Base-by-base conservation (phyloP, 53 echinoderm and acorn worm species). In the Stichopus horrens region DNA sequence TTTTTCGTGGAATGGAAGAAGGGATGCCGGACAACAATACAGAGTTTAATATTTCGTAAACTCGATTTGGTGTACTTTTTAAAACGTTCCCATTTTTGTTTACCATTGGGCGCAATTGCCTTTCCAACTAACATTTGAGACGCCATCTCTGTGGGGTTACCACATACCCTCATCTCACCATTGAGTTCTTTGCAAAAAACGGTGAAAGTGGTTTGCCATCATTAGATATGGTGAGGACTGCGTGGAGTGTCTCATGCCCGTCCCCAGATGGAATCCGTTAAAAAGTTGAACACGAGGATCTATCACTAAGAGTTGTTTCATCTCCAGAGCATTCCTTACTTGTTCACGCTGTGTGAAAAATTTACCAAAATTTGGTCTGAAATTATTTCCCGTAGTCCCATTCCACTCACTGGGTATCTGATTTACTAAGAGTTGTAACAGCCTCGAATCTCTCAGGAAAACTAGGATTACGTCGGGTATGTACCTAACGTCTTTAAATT, bases 1-100 rank as follows among this genome's bases (percentile, higher is more conserved):
- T 81, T 81, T 81, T 9, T 55, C 10, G 82, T 81, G 82, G 58
- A 81, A 81, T 4, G 82, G 82, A 57, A 81, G 82, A 11, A 81
- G 58, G 57, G 82, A 81, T 54, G 8, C 21, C 14, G 82, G 82
- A 81, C 82, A 81, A 21, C 56, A 55, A 81, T 81, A 54, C 82
- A 81, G 7, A 55, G n/a, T n/a, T 56, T 5, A 54, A 81, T 18
- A 5, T 81, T n/a, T 57, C 82, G 51, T 22, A 21, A 21, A 67
- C n/a, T 68, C 6, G 58, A 9, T 58, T 58, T 9, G 58, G 58
- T 58, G n/a, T n/a, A n/a, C 11, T 75, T 23, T 14, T 8, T 20
- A 20, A 14, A 20, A 58, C 9, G 53, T 57, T 20, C 37, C 83
- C 83, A 83, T 11, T 9, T 37, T 7, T 18, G 20, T 5, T 83